These are phyloP conservation scores for Oncorhynchus gorbuscha DNA, from an alignment of 2,113 vertebrate species.

Conservation along the genomic window DNA sequence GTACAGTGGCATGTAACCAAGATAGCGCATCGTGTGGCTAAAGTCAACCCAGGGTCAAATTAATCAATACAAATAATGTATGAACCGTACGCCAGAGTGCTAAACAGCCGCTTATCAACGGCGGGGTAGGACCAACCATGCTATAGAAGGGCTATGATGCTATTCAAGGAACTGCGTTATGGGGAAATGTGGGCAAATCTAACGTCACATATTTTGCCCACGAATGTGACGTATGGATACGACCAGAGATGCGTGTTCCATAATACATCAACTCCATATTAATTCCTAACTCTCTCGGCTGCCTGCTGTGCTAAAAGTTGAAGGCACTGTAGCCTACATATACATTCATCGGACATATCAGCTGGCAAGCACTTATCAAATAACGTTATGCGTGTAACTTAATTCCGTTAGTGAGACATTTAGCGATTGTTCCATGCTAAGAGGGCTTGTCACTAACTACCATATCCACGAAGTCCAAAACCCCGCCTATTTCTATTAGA, in stretches of 20 bases:
- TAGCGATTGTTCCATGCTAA: too few species aligned
- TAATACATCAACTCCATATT: neutral
- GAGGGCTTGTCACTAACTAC: too few species aligned
- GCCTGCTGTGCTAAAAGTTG: neutral
- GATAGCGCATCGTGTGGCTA: too few species aligned
- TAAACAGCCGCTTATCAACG: too few species aligned
- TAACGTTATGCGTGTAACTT: too few species aligned
- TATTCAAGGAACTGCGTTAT: neutral
- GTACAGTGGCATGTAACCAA: too few species aligned
- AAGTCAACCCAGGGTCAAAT: neutral
- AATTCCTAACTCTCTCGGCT: neutral
- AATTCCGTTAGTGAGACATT: too few species aligned
- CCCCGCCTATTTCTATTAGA: too few species aligned
- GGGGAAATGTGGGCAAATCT: neutral
- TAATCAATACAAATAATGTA: neutral
- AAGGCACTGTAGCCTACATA: neutral
- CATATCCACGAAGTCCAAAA: too few species aligned
- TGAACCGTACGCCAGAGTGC: neutral
- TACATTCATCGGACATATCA: neutral
- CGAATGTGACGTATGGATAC: neutral
- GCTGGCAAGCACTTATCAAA: neutral
- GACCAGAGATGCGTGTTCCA: neutral
- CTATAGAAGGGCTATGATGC: neutral
- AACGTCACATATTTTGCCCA: neutral
- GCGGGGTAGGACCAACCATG: too few species aligned